Conservation (phyloP, 2,888 invertebrate species). For the Pseudanteris insignis region DNA sequence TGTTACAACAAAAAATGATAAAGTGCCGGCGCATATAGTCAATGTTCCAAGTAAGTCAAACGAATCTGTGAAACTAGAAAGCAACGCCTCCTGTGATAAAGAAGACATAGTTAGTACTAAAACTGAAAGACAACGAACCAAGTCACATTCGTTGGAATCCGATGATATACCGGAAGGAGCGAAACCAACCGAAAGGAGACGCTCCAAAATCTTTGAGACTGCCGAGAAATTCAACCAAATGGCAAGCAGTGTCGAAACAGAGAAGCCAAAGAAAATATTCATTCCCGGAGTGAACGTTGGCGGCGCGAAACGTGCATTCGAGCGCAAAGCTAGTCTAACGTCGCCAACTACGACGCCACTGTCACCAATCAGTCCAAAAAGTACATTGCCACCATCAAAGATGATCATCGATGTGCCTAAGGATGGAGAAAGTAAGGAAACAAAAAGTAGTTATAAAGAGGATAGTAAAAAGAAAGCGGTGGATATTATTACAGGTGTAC, state of each 20-base stretch:
- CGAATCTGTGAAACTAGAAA: conserved; percentile 4
- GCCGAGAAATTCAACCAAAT: conserved; percentile 76
- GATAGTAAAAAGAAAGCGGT: conserved; percentile 61
- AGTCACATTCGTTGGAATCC: conserved; percentile 12
- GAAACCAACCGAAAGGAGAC: conserved; percentile 71
- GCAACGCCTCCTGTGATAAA: conserved; percentile 5
- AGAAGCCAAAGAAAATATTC: conserved; percentile 82
- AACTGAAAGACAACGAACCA: conserved; percentile 10
- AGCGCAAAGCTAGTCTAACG: conserved; percentile 77
- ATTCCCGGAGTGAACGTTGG: conserved; percentile 85
- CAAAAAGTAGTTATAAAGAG: conserved; percentile 51
- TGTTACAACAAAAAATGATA: not conserved
- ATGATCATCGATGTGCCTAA: conserved; percentile 58
- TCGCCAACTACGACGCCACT: conserved; percentile 53
- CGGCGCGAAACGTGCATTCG: conserved; percentile 87
- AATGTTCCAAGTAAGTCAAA: conserved; percentile 5
- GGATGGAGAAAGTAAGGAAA: conserved; percentile 38
- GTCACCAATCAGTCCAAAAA: conserved; percentile 57
- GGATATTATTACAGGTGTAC: conserved; percentile 61
- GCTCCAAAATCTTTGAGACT: conserved; percentile 76
- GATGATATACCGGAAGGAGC: conserved; percentile 50
- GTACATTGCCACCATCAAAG: conserved; percentile 54
- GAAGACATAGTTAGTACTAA: conserved; percentile 3
- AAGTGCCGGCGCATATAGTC: conserved; percentile 27
- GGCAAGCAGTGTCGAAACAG: conserved; percentile 55